A percentile compares a stretch with the other conserved stretches of the same genome.
Conservation (phyloP, 2,797 vertebrate genomes). For the Myiothlypis chrysogaster region DNA sequence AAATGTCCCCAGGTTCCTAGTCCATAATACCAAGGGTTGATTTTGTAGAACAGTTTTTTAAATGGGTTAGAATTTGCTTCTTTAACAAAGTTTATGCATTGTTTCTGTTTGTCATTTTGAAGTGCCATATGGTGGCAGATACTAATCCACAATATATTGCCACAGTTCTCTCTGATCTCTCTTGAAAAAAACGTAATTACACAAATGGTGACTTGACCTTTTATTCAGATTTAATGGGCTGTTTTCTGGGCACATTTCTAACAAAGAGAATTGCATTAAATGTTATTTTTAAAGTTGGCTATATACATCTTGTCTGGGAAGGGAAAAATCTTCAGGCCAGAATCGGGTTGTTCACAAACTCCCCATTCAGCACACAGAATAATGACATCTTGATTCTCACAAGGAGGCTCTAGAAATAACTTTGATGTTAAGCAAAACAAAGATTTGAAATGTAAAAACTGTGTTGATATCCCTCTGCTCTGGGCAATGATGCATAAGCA, state of each 20-base stretch:
- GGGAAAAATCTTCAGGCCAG: neutral
- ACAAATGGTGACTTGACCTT: constrained; percentile 60
- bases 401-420: neutral
- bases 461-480: neutral
- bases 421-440: constrained; percentile 14
- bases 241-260: constrained; percentile 27
- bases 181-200: constrained; percentile 56
- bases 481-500: neutral
- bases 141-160: constrained; percentile 42
- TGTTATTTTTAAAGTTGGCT: neutral
- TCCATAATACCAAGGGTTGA: neutral
- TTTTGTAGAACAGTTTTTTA: neutral
- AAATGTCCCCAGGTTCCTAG: neutral
- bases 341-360: neutral
- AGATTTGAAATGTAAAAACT: neutral
- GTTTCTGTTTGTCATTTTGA: constrained; percentile 48
- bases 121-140: constrained; percentile 59
- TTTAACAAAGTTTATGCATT: neutral
- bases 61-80: neutral
- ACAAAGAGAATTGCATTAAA: neutral
- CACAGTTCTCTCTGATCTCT: constrained; percentile 29
- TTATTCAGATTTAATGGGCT: constrained; percentile 38
- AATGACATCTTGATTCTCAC: neutral
- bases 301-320: neutral
- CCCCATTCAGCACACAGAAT: neutral